phyloP scores from a whole-genome alignment of 2,888 invertebrate genomes.

The Dryocosmus kuriphilus region DNA sequence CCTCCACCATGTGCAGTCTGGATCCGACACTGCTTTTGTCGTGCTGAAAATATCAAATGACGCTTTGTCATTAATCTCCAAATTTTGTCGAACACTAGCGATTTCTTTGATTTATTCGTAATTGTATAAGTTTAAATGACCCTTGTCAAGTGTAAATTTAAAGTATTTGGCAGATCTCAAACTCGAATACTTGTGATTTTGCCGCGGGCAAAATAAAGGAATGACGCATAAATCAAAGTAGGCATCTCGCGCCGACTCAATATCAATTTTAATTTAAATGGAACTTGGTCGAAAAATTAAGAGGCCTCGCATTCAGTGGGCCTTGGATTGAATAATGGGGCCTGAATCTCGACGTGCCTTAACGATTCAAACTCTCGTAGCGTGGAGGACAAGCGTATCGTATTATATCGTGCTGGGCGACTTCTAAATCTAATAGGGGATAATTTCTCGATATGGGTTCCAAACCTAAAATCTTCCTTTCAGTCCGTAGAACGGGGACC shows the following conservation, averaged over 20 bases:
- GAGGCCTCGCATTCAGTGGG: slow-evolving; percentile 55
- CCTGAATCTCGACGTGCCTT: slow-evolving; percentile 45
- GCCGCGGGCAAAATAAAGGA: slow-evolving; percentile 43
- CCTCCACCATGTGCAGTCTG: no score
- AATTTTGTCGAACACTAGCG: no score
- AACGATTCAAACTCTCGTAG: slow-evolving; percentile 35
- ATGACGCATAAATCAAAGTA: slow-evolving; percentile 60
- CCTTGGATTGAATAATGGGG: slow-evolving; percentile 58
- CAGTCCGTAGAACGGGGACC: slow-evolving; percentile 55
- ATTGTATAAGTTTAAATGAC: no score
- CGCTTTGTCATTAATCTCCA: no score
- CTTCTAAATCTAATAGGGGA: slow-evolving; percentile 53
- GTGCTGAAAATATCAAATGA: no score
- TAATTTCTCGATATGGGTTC: slow-evolving; percentile 47
- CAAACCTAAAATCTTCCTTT: slow-evolving; percentile 55
- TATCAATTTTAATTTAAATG: slow-evolving; percentile 65
- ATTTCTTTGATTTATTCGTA: no score
- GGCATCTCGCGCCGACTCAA: slow-evolving; percentile 51
- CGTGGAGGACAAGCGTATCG: slow-evolving; percentile 31
- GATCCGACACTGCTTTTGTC: no score
- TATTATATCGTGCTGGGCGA: slow-evolving; percentile 35
- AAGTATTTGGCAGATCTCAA: slow-evolving; percentile 1
- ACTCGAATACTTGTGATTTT: slow-evolving; percentile 42
- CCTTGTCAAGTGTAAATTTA: no score
- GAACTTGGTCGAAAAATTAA: slow-evolving; percentile 65